Conservation (phyloP, 1,140 invertebrate genomes). For the Bicyclus anynana region DNA sequence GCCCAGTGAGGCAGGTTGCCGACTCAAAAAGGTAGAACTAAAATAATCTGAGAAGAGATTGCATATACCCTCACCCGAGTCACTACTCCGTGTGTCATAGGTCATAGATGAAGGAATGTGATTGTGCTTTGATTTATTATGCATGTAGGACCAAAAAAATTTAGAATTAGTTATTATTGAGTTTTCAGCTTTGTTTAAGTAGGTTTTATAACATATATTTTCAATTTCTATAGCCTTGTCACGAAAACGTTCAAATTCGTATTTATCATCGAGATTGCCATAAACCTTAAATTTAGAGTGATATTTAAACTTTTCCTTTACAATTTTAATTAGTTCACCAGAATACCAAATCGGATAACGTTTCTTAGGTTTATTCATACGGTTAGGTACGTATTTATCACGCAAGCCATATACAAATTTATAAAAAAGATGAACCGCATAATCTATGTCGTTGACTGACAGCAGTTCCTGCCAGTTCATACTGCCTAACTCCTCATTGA, state of each 20-base stretch:
- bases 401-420: too few relatives aligned
- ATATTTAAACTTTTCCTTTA: conserved; percentile 27
- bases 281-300: conserved; percentile 18
- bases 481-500: too few relatives aligned
- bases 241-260: conserved; percentile 4
- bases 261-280: conserved; percentile 11
- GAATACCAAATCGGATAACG: too few relatives aligned
- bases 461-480: too few relatives aligned
- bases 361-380: too few relatives aligned
- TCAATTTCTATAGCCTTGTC: conserved; percentile 15
- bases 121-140: conserved; percentile 2
- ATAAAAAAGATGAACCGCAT: too few relatives aligned
- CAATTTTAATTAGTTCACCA: conserved; percentile 10
- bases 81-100: conserved; percentile 7
- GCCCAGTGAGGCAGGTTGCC: neutral
- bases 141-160: conserved; percentile 20
- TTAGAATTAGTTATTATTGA: conserved; percentile 19
- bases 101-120: conserved; percentile 10
- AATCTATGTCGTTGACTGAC: too few relatives aligned
- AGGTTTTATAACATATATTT: conserved; percentile 8
- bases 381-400: too few relatives aligned
- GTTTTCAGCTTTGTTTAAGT: conserved; percentile 14
- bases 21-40: conserved; percentile 9
- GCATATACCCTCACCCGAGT: conserved; percentile 16
- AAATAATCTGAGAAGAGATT: conserved; percentile 24